A percentile compares a stretch with the other conserved stretches of the same genome.
These are phyloP conservation scores for Drosophila virilis DNA, from an alignment of 1,140 invertebrate genomes.

Conservation along the genomic window DNA sequence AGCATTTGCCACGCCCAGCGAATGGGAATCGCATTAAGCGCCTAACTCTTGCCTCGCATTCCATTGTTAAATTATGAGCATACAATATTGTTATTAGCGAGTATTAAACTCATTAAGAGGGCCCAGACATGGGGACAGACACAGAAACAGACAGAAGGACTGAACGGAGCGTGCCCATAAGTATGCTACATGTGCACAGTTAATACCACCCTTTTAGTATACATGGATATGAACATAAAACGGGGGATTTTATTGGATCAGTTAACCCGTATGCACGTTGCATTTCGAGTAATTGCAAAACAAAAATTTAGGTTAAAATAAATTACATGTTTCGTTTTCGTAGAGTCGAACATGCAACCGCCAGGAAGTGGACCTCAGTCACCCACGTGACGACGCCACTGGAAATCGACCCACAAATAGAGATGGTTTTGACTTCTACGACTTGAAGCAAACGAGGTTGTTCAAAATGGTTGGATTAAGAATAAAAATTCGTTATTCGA, in stretches of 20 bases:
- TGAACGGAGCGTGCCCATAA: slow-evolving; percentile 10
- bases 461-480: no score
- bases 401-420: background rate
- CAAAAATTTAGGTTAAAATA: slow-evolving; percentile 73
- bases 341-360: slow-evolving; percentile 51
- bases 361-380: slow-evolving; percentile 39
- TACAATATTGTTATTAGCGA: slow-evolving; percentile 37
- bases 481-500: no score
- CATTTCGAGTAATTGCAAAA: slow-evolving; percentile 59
- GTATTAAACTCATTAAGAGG: slow-evolving; percentile 42
- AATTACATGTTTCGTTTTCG: slow-evolving; percentile 72
- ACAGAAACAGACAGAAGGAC: background rate
- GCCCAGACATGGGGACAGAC: slow-evolving; percentile 5
- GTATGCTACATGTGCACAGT: slow-evolving; percentile 7
- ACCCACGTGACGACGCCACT: slow-evolving; percentile 16
- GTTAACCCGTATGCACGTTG: slow-evolving; percentile 20
- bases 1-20: background rate
- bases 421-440: background rate
- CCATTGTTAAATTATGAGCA: slow-evolving; percentile 28
- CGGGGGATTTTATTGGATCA: slow-evolving; percentile 20
- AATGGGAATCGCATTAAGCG: slow-evolving; percentile 25
- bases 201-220: background rate
- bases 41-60: slow-evolving; percentile 13
- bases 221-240: background rate
- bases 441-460: no score